Evolutionary conservation across 1,140 invertebrate species (phyloP).

Genomic region (Harpegnathos saltator): DNA sequence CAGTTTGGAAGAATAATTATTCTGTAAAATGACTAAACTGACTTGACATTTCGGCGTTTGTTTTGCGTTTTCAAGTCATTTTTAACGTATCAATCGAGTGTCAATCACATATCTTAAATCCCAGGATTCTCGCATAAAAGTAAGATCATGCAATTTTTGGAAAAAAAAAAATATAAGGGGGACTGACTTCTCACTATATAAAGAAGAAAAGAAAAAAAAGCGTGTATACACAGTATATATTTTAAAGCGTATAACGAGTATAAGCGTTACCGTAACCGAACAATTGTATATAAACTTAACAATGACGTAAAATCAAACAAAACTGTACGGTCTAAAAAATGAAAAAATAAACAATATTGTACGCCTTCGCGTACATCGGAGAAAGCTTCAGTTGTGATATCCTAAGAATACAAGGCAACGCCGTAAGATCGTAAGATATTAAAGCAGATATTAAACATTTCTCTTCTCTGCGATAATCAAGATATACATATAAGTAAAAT

Average conservation of each 20-base stretch:
- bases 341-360: conserved; percentile 14
- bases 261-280: conserved; percentile 36
- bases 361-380: conserved; percentile 1
- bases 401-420: conserved; percentile 73
- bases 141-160: conserved; percentile 54
- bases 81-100: neutral
- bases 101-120: conserved; percentile 36
- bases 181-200: conserved; percentile 36
- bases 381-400: conserved; percentile 66
- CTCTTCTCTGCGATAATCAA: neutral
- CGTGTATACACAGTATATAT: conserved; percentile 21
- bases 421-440: neutral
- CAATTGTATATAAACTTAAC: too few relatives aligned
- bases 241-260: conserved; percentile 20
- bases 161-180: conserved; percentile 21
- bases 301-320: conserved; percentile 42
- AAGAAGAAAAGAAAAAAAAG: conserved; percentile 22
- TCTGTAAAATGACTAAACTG: conserved; percentile 6
- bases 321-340: conserved; percentile 52
- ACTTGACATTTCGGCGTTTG: conserved; percentile 1
- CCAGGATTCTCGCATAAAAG: conserved; percentile 33
- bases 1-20: neutral
- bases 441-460: too few relatives aligned
- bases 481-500: conserved; percentile 9
- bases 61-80: neutral